A percentile compares a stretch with the other conserved stretches of the same genome.
Conservation (phyloP, 2,797 vertebrate genomes). For the Glossophaga mutica region DNA sequence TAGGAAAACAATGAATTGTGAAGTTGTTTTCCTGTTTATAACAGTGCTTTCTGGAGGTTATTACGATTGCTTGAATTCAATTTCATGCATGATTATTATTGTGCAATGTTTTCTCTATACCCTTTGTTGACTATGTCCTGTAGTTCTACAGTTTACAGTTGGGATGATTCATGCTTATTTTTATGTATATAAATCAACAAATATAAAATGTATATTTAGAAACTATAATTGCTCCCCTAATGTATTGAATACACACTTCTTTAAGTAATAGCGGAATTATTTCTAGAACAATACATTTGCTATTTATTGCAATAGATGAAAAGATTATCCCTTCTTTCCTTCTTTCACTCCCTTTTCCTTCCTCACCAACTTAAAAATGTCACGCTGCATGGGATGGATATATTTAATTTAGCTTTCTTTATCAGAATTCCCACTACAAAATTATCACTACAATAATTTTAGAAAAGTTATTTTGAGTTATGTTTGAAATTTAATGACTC, state of each 20-base stretch:
- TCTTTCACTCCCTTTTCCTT: neutral
- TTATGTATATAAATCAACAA: neutral
- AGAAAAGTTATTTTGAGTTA: neutral
- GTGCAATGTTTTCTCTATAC: neutral
- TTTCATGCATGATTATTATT: neutral
- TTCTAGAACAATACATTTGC: conserved; percentile 80
- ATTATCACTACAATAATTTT: neutral
- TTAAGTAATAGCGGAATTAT: conserved; percentile 71
- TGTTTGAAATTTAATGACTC: neutral
- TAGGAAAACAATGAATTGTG: neutral
- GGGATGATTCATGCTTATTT: neutral
- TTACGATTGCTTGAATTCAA: neutral
- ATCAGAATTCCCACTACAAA: neutral
- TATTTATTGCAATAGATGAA: conserved; percentile 73
- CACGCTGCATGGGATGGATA: neutral
- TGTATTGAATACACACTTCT: neutral
- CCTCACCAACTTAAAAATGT: neutral
- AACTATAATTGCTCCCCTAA: neutral
- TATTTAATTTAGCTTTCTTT: neutral
- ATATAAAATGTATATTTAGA: neutral
- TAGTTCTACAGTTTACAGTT: neutral
- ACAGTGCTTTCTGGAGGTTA: neutral
- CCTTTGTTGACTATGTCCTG: neutral
- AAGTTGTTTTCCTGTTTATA: neutral
- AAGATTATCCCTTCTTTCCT: neutral